These are phyloP conservation scores for Mormoops blainvillei DNA, from an alignment of 2,113 vertebrate species.

Conservation along the genomic window DNA sequence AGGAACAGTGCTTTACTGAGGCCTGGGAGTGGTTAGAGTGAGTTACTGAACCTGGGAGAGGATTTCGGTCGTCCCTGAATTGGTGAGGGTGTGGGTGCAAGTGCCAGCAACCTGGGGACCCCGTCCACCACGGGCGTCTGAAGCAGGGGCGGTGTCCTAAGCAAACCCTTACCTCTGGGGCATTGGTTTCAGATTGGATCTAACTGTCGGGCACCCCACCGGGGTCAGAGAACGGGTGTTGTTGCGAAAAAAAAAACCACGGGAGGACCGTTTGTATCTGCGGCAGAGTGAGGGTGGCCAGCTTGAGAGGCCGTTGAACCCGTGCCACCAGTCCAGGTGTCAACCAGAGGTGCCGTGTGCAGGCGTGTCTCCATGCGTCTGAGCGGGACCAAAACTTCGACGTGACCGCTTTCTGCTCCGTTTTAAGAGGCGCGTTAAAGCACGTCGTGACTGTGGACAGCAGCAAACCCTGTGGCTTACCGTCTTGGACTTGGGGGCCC, in stretches of 20 bases:
- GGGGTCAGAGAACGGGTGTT: not conserved
- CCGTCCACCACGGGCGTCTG: too few relatives aligned
- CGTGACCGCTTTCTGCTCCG: too few relatives aligned
- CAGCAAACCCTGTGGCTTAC: not conserved
- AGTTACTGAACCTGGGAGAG: not conserved
- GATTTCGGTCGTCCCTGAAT: accelerated
- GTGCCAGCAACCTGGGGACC: too few relatives aligned
- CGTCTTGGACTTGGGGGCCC: not conserved
- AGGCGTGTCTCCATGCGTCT: accelerated
- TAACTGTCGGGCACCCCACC: accelerated
- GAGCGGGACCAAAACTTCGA: not conserved
- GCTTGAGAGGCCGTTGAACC: too few relatives aligned
- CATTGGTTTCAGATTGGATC: not conserved
- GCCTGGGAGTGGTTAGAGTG: not conserved
- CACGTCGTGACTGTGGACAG: accelerated
- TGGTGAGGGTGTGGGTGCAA: not conserved
- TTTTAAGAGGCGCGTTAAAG: not conserved
- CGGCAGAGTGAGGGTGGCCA: not conserved
- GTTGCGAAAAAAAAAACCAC: not conserved
- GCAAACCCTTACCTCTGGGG: not conserved
- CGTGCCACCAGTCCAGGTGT: accelerated
- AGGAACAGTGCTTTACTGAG: not conserved
- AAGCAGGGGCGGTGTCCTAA: accelerated
- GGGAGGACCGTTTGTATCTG: accelerated
- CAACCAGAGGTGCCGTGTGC: not conserved